Percentiles rank a stretch among this genome's conserved stretches.
These are phyloP conservation scores for Phyllotis vaccarum DNA, from an alignment of 2,797 vertebrate genomes.

Conservation along the genomic window DNA sequence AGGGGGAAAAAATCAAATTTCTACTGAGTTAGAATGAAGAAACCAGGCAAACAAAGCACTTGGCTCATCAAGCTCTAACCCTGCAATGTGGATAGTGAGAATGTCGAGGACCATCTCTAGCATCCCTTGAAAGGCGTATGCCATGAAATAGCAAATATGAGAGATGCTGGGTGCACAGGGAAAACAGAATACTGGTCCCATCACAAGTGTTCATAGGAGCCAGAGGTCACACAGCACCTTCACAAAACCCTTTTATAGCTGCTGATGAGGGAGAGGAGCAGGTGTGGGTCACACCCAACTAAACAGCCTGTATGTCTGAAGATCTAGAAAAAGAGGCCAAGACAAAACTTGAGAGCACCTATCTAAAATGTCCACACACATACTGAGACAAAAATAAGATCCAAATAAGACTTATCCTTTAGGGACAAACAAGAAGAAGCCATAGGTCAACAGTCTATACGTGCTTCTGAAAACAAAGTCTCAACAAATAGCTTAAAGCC, in stretches of 20 bases:
- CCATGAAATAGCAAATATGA: not conserved
- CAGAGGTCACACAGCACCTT: not conserved
- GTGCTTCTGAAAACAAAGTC: conserved; percentile 30
- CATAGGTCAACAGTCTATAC: not conserved
- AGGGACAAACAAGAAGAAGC: not conserved
- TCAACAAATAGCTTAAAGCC: not conserved
- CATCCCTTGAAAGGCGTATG: not conserved
- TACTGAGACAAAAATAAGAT: not conserved
- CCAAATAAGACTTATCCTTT: not conserved
- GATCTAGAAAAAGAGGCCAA: not conserved
- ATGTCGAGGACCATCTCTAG: not conserved
- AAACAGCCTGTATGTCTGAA: not conserved
- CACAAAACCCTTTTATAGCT: not conserved
- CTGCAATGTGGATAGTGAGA: not conserved
- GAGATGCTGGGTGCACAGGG: not conserved
- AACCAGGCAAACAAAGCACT: not conserved
- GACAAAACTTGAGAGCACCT: not conserved
- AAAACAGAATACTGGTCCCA: not conserved
- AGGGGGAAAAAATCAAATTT: not conserved
- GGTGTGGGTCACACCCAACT: not conserved
- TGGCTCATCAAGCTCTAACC: not conserved
- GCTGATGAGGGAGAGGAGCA: not conserved
- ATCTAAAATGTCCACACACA: not conserved
- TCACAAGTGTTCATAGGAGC: not conserved
- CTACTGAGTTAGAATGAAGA: not conserved